Conservation (phyloP, 2,797 vertebrate genomes). For the Sylvia borin region DNA sequence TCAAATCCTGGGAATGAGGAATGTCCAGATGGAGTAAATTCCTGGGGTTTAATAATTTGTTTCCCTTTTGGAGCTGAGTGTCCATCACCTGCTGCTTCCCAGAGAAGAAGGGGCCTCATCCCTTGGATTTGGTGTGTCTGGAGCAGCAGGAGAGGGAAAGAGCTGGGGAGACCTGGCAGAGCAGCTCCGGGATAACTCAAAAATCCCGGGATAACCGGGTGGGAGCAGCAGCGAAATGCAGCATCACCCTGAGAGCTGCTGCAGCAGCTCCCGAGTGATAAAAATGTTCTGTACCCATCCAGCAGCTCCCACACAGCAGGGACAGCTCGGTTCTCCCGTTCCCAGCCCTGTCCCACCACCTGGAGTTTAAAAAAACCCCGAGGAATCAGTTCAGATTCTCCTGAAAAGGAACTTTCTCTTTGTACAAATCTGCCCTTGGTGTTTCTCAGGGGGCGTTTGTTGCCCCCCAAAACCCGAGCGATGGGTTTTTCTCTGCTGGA, state of each 20-base stretch:
- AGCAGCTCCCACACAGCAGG: not conserved
- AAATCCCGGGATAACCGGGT: not conserved
- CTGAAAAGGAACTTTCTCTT: not conserved
- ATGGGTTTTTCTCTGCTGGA: not conserved
- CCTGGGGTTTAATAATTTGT: not conserved
- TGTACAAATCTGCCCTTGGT: not conserved
- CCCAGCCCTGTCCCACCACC: not conserved
- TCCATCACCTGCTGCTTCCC: not conserved
- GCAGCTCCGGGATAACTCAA: not conserved
- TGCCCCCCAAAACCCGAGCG: rapidly evolving
- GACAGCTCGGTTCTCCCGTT: not conserved
- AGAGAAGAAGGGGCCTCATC: not conserved
- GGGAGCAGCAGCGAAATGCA: not conserved
- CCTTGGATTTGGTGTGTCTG: rapidly evolving
- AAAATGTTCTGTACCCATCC: not conserved
- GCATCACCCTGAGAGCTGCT: not conserved
- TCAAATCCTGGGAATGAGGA: too few species aligned
- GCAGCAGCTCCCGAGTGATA: not conserved
- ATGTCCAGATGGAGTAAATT: not conserved
- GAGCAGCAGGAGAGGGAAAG: not conserved
- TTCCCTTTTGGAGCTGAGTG: not conserved
- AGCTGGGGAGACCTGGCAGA: not conserved
- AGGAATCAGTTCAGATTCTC: not conserved
- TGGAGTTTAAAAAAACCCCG: not conserved
- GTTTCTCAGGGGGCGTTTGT: not conserved